Evolutionary conservation across 2,113 vertebrate species (phyloP).

Genomic region (Gnathonemus echidnorhynchus): DNA sequence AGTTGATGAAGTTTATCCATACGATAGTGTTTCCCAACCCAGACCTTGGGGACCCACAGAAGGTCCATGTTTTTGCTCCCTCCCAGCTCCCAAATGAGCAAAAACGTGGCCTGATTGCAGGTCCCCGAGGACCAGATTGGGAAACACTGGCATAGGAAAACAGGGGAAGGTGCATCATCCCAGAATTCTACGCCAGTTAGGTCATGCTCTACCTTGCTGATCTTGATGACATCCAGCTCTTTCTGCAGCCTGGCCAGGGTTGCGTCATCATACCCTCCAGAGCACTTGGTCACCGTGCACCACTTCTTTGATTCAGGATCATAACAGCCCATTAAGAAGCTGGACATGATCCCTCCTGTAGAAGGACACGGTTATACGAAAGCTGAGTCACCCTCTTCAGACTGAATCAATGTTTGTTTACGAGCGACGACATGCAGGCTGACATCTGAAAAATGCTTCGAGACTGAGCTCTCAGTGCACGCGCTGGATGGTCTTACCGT

Average conservation of each 20-base stretch:
- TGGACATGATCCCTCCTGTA: slow-evolving; percentile 96
- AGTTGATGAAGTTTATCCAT: not conserved
- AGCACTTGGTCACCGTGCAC: slow-evolving; percentile 97
- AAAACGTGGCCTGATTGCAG: not conserved
- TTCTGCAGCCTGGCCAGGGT: slow-evolving; percentile 84
- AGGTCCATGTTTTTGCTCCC: not conserved
- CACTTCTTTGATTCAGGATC: slow-evolving; percentile 83
- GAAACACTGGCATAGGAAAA: not conserved
- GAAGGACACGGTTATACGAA: not conserved
- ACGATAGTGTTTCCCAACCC: not conserved
- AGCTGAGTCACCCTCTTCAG: not conserved
- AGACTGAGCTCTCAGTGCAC: not conserved
- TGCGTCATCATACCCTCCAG: slow-evolving; percentile 88
- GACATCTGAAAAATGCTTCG: not conserved
- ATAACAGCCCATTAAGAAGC: slow-evolving; percentile 96
- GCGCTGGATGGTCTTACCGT: slow-evolving; percentile 59
- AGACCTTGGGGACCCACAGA: not conserved
- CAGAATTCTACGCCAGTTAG: not conserved
- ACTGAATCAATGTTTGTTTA: not conserved
- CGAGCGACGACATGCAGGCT: not conserved
- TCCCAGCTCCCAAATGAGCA: not conserved
- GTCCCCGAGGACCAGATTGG: not conserved
- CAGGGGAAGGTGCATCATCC: not conserved
- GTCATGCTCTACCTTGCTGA: slow-evolving; percentile 80
- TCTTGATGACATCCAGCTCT: slow-evolving; percentile 93